phyloP scores from a whole-genome alignment of 1,140 invertebrate genomes.

The Schlechtendalia chinensis region DNA sequence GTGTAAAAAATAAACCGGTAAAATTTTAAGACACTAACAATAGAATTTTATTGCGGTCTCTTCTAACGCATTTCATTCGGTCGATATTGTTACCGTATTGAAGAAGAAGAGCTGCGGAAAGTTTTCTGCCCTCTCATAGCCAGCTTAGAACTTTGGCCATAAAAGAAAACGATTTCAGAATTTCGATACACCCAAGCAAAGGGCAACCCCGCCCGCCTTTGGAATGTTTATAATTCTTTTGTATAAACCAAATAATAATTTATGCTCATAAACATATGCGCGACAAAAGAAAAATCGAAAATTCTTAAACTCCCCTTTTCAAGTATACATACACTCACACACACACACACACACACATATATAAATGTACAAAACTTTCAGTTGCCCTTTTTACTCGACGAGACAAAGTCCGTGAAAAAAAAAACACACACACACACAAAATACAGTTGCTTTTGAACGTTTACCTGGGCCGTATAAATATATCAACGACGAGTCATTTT shows the following conservation, averaged over 20 bases:
- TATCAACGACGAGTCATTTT: constrained; percentile 19
- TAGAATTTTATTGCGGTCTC: constrained; percentile 46
- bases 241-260: constrained; percentile 37
- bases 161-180: constrained; percentile 45
- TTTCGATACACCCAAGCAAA: constrained; percentile 43
- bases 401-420: constrained; percentile 6
- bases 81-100: neutral
- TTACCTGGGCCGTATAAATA: constrained; percentile 31
- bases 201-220: neutral
- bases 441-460: constrained; percentile 11
- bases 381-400: neutral
- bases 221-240: constrained; percentile 48
- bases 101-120: constrained; percentile 35
- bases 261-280: constrained; percentile 42
- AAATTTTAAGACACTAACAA: constrained; percentile 29
- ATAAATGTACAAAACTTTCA: neutral
- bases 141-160: constrained; percentile 20
- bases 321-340: too few relatives aligned
- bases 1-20: constrained; percentile 26
- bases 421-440: neutral
- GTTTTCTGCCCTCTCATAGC: constrained; percentile 3
- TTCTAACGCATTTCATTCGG: constrained; percentile 15
- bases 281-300: constrained; percentile 31
- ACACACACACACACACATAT: too few relatives aligned
- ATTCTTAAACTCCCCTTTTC: constrained; percentile 23